Evolutionary conservation across 2,797 vertebrate genomes (phyloP), one percentile per base, ranked within the genome.

Genomic region (Phoebastria nigripes): DNA sequence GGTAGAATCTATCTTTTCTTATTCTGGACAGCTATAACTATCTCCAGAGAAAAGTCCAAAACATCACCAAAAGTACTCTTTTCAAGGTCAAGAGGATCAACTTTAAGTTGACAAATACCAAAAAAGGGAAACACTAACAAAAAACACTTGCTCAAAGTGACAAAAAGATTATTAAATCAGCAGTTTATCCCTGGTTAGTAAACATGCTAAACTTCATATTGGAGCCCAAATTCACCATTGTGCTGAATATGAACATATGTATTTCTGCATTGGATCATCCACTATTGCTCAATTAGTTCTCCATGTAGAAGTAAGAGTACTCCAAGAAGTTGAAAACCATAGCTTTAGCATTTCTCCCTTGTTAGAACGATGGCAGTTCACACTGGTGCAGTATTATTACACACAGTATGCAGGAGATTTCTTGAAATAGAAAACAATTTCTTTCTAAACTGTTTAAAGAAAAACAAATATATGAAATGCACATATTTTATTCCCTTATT

Each of bases 401-500:
- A 35, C 80, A 61, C 41, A 63, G 58, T 2, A 37, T 0, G 3
- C 20, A 41, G 20, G 18, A 49, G n/a, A 51, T 44, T 49, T 82
- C 74, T 83, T 66, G 35, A 74, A 93, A 78, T 1, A 49, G 29
- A 91, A 63, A 88, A 33, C 28, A 49, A 47, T 72, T 56, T 87
- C 10, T 85, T 90, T 90, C 69, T 79, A 74, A 89, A 67, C 61
- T 31, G 54, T 79, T 96, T 79, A 89, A 94, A 96, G 66, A 76
- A 93, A 95, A 97, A 72, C 35, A 86, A 90, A 92, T 63, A n/a
- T 12, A 93, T 24, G 81, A 89, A 79, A 74, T 85, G 44, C 72
- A 94, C 91, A 85, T 95, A 87, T 96, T 97, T 96, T 93, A 94
- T 78, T 94, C 49, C 82, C 82, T 96, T 93, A 96, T 96, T 96